Base-by-base conservation (phyloP, 2,797 vertebrate species). In the Microchirus variegatus region DNA sequence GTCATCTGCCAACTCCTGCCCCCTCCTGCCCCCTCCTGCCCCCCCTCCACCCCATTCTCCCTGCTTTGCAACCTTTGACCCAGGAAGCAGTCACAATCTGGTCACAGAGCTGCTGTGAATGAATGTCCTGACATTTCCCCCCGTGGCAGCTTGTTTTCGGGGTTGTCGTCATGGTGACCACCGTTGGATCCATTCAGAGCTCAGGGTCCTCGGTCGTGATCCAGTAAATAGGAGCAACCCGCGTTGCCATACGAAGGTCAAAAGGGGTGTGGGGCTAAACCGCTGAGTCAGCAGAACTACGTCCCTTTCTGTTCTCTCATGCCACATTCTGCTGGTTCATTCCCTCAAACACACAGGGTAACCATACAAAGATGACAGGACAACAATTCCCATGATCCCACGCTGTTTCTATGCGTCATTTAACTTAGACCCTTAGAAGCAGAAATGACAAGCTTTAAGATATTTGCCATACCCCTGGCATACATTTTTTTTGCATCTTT, bases 11-110 rank as follows among this genome's bases (percentile, higher is more conserved):
- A 31, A 59, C 49, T 70, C 62, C 48, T n/a, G n/a, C n/a, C n/a
- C n/a, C n/a, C n/a, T n/a, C n/a, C n/a, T n/a, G n/a, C n/a, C n/a
- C n/a, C n/a, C n/a, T n/a, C n/a, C n/a, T n/a, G n/a, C n/a, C n/a
- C n/a, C n/a, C n/a, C n/a, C n/a, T n/a, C n/a, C n/a, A n/a, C n/a
- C 60, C 64, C 63, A 58, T 69, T 62, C 58, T 73, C 77, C 69
- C 84, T 83, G 73, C 58, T 53, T 11, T 1, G 35, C 12, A 56
- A 81, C 79, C 89, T 88, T 67, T 78, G 73, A 81, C 69, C 70
- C 72, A 63, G 72, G 74, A 85, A 80, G 55, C 59, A 63, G 45
- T 81, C 66, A 17, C 45, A 38, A 13, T 42, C 44, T n/a, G 44
- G 36, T 37, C 55, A 17, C 44, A 45, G 44, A 19, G 54, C 67